phyloP scores from a whole-genome alignment of 2,888 invertebrate species.

The Mimachlamys varia region DNA sequence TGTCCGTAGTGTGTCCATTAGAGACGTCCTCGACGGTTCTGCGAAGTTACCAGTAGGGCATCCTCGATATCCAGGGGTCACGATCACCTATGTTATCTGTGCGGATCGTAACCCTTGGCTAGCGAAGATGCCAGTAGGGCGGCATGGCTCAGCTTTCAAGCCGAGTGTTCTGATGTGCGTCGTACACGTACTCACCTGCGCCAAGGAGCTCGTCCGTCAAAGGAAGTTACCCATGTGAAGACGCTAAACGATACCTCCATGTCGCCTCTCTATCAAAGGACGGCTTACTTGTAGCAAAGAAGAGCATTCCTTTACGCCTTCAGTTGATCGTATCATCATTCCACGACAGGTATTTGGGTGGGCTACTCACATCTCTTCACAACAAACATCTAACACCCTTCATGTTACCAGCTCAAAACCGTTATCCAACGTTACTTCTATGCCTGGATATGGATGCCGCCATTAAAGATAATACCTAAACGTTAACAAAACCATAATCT shows the following conservation, averaged over 20 bases:
- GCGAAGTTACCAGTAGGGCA: constrained; percentile 48
- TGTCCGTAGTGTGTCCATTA: constrained; percentile 43
- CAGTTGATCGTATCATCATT: background rate
- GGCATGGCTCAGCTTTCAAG: constrained; percentile 49
- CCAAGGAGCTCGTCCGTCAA: constrained; percentile 47
- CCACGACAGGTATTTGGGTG: constrained; percentile 28
- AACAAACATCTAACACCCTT: constrained; percentile 21
- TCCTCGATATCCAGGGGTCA: no score
- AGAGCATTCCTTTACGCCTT: background rate
- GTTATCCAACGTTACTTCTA: constrained; percentile 55
- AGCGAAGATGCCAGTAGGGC: constrained; percentile 48
- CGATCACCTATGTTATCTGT: no score
- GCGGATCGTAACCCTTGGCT: no score
- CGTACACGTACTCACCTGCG: constrained; percentile 53
- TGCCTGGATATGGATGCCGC: constrained; percentile 55
- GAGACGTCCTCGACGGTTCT: constrained; percentile 42
- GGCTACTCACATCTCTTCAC: constrained; percentile 38
- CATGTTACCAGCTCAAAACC: constrained; percentile 48
- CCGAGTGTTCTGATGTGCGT: constrained; percentile 51
- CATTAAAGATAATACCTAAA: no score
- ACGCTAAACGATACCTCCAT: constrained; percentile 56
- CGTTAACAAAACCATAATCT: no score
- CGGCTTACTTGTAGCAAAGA: constrained; percentile 49
- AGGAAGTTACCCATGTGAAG: constrained; percentile 43
- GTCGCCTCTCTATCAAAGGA: constrained; percentile 49